Percentiles rank a stretch among this genome's conserved stretches.
phyloP scores from a whole-genome alignment of 2,888 invertebrate genomes.

The Caenorhabditis sinica region DNA sequence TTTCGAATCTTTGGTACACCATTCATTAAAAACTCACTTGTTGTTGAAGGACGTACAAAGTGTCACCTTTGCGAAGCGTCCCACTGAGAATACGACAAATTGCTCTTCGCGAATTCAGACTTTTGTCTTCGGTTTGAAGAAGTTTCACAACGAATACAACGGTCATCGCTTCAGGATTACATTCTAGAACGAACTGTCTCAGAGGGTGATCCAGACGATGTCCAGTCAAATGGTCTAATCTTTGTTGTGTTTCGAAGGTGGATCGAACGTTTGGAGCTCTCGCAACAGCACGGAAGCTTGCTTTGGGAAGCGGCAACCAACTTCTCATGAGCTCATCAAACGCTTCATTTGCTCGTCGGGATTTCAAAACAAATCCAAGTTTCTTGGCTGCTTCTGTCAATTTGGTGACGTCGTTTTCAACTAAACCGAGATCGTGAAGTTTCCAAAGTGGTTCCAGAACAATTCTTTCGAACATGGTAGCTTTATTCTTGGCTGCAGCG shows the following conservation, averaged over 20 bases:
- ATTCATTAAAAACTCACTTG: constrained; percentile 41
- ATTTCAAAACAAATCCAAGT: constrained; percentile 66
- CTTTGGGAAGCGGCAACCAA: constrained; percentile 81
- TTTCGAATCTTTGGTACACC: neutral
- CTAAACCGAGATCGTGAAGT: constrained; percentile 76
- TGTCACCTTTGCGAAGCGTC: constrained; percentile 64
- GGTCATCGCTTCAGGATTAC: constrained; percentile 45
- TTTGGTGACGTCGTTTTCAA: constrained; percentile 72
- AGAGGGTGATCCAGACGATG: constrained; percentile 65
- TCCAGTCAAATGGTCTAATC: constrained; percentile 67
- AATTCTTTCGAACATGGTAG: constrained; percentile 79
- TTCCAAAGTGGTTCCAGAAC: constrained; percentile 81
- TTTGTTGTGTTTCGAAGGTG: constrained; percentile 61
- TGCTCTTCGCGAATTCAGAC: constrained; percentile 66
- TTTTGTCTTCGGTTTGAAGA: constrained; percentile 60
- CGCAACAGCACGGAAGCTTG: constrained; percentile 77
- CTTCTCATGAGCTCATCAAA: constrained; percentile 81
- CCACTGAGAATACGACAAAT: constrained; percentile 80
- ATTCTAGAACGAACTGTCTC: constrained; percentile 48
- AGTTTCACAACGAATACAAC: constrained; percentile 79
- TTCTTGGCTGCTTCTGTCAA: constrained; percentile 66
- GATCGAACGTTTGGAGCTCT: constrained; percentile 69
- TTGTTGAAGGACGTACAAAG: constrained; percentile 55
- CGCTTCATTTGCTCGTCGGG: constrained; percentile 78
- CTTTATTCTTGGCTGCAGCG: constrained; percentile 76